Evolutionary conservation across 2,888 invertebrate genomes (phyloP).

Genomic region (Dolichomitus sp.): DNA sequence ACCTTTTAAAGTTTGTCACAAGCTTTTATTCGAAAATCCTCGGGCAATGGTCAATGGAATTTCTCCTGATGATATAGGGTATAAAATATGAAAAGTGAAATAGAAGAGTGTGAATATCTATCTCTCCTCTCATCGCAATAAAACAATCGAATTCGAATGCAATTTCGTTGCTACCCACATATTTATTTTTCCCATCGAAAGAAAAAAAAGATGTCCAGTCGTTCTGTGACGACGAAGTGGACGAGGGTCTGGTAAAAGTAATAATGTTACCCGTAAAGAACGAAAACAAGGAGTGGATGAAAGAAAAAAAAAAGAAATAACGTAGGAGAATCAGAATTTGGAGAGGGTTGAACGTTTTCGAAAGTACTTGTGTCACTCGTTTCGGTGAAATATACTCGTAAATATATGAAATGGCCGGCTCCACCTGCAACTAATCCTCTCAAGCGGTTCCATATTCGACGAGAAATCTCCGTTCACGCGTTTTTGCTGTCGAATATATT

Average conservation of each 20-base stretch:
- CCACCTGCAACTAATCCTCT: slow-evolving; percentile 43
- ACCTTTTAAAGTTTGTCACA: not conserved
- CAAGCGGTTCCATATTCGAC: not conserved
- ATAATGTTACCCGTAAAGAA: slow-evolving; percentile 32
- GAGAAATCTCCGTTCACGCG: not conserved
- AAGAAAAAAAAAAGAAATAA: not conserved
- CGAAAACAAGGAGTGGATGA: not conserved
- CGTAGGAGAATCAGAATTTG: slow-evolving; percentile 13
- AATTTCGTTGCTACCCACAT: slow-evolving; percentile 11
- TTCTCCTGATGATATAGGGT: not conserved
- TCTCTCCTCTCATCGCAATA: not conserved
- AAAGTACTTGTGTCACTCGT: slow-evolving; percentile 26
- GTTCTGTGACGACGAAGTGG: not conserved
- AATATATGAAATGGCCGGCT: slow-evolving; percentile 11
- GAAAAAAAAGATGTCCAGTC: slow-evolving; percentile 1
- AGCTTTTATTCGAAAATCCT: not conserved
- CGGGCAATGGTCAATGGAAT: not conserved
- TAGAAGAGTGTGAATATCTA: not conserved
- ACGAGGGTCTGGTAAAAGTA: slow-evolving; percentile 24
- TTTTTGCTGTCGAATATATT: slow-evolving; percentile 26
- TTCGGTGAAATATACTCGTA: slow-evolving; percentile 28
- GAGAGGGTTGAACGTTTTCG: slow-evolving; percentile 27
- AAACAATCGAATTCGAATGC: slow-evolving; percentile 1
- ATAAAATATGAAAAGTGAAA: not conserved
- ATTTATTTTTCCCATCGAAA: slow-evolving; percentile 13